Evolutionary conservation across 2,888 invertebrate species (phyloP).

Genomic region (Ligdia adustata): DNA sequence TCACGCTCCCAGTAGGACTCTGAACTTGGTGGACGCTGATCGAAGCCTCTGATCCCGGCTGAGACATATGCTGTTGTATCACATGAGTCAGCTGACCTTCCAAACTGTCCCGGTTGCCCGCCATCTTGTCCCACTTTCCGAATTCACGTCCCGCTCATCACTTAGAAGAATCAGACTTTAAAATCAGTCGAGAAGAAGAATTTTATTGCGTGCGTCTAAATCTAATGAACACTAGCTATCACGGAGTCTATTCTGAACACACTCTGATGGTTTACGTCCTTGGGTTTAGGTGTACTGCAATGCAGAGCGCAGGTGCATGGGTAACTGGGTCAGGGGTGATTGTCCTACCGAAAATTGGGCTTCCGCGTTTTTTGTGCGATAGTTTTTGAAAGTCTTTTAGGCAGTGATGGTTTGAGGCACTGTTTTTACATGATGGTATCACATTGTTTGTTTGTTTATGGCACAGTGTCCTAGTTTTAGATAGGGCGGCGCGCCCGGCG

Average conservation of each 20-base stretch:
- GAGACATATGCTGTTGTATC: slow-evolving; percentile 73
- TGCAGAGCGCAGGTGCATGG: slow-evolving; percentile 69
- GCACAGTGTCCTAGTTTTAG: slow-evolving; percentile 70
- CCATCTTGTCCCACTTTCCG: slow-evolving; percentile 51
- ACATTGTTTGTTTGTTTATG: slow-evolving; percentile 56
- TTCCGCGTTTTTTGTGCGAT: slow-evolving; percentile 16
- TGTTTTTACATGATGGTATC: slow-evolving; percentile 41
- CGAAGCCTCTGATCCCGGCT: slow-evolving; percentile 68
- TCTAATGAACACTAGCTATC: slow-evolving; percentile 80
- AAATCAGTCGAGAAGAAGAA: slow-evolving; percentile 46
- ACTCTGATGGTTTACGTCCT: slow-evolving; percentile 25
- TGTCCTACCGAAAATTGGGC: slow-evolving; percentile 50
- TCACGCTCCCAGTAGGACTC: slow-evolving; percentile 66
- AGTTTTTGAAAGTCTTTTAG: slow-evolving; percentile 28
- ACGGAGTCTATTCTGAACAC: slow-evolving; percentile 57
- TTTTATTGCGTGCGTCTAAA: slow-evolving; percentile 41
- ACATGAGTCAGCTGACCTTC: slow-evolving; percentile 75
- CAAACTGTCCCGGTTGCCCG: slow-evolving; percentile 63
- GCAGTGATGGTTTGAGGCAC: slow-evolving; percentile 63
- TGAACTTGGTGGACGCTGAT: slow-evolving; percentile 78
- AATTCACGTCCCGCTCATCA: slow-evolving; percentile 37
- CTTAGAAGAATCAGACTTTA: slow-evolving; percentile 39
- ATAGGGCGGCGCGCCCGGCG: slow-evolving; percentile 58
- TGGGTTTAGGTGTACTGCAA: slow-evolving; percentile 50
- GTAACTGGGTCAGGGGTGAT: slow-evolving; percentile 74